phyloP scores from a whole-genome alignment of 2,113 vertebrate species.

The Geococcyx californianus region DNA sequence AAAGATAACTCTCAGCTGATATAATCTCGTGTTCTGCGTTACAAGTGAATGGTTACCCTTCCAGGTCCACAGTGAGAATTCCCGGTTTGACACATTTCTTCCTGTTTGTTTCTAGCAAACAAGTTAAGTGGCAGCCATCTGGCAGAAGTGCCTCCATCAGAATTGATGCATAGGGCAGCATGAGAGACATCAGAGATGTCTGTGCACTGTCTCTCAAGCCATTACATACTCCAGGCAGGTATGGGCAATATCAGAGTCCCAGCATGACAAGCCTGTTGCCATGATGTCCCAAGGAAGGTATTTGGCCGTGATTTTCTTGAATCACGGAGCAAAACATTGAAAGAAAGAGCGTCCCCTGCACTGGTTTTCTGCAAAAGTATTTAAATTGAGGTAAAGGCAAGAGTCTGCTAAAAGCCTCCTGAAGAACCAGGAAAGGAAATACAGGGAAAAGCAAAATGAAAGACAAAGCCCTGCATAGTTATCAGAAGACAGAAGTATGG shows the following conservation, averaged over 20 bases:
- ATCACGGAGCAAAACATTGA: background rate
- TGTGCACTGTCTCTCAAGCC: background rate
- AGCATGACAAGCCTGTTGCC: background rate
- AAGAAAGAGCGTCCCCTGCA: background rate
- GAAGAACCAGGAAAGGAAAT: background rate
- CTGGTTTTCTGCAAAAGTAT: background rate
- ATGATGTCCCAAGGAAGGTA: background rate
- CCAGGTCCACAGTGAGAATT: background rate
- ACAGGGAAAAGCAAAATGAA: background rate
- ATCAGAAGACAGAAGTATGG: background rate
- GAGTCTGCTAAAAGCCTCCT: background rate
- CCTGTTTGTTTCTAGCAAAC: background rate
- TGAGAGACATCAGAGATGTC: background rate
- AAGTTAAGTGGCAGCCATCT: background rate
- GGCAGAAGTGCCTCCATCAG: background rate
- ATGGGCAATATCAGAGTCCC: background rate
- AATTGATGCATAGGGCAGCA: background rate
- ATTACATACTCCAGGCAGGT: background rate
- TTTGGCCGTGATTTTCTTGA: background rate
- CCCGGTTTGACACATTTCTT: background rate
- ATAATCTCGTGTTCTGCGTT: background rate
- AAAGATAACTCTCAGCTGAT: background rate
- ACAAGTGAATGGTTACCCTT: background rate
- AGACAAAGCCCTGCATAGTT: background rate
- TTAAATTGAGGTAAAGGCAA: background rate